These are phyloP conservation scores for Stomorhina lunata DNA, from an alignment of 2,888 invertebrate genomes.

Conservation along the genomic window DNA sequence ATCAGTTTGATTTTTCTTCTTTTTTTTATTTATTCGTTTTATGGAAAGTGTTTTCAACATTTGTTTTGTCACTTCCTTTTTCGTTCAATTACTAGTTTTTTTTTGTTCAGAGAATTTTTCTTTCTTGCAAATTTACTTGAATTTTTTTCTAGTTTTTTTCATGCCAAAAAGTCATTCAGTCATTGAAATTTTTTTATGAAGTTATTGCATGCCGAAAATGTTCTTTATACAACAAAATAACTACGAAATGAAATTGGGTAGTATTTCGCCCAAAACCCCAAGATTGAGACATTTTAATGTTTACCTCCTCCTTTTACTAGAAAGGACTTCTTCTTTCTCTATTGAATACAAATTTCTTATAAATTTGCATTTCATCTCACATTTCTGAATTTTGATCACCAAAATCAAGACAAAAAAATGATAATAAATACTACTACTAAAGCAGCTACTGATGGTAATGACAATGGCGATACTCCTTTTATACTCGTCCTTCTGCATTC, in stretches of 20 bases:
- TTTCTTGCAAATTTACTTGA: slow-evolving; percentile 1
- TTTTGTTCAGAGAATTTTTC: not conserved
- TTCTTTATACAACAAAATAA: not conserved
- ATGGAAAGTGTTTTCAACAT: slow-evolving; percentile 52
- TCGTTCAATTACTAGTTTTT: not conserved
- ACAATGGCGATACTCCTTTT: not conserved
- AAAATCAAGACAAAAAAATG: not conserved
- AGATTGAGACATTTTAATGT: slow-evolving; percentile 3
- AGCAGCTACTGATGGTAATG: not conserved
- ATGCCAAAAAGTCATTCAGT: not conserved
- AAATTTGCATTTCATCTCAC: slow-evolving; percentile 1
- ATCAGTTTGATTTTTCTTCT: not conserved
- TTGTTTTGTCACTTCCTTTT: slow-evolving; percentile 39
- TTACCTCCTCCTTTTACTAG: not conserved
- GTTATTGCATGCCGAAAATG: not conserved
- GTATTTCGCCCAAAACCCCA: not conserved
- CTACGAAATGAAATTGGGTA: not conserved
- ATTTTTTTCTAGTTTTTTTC: not conserved
- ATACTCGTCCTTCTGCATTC: not conserved
- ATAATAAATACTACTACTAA: too few species aligned
- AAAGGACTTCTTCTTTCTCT: not conserved
- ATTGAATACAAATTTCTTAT: not conserved
- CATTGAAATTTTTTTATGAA: not conserved
- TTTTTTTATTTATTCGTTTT: not conserved
- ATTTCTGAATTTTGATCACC: slow-evolving; percentile 1